phyloP scores from a whole-genome alignment of 2,797 vertebrate genomes.

The Poeciliopsis infans region DNA sequence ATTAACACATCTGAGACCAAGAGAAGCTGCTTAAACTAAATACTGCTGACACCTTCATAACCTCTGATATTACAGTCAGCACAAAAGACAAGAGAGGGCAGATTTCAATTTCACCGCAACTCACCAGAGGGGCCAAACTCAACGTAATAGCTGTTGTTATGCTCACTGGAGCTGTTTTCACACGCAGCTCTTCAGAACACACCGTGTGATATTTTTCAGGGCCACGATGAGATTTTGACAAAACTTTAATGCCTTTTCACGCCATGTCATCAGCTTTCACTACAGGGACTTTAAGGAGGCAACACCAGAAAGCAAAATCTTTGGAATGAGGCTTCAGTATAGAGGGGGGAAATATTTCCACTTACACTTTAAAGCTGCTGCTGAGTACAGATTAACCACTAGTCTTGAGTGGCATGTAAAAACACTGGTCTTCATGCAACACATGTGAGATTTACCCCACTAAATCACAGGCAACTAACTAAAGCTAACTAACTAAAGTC shows the following conservation, averaged over 20 bases:
- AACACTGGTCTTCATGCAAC: neutral
- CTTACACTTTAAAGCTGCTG: neutral
- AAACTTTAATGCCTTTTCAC: slow-evolving; percentile 5
- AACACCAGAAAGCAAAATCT: neutral
- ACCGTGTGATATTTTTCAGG: neutral
- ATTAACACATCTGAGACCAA: slow-evolving; percentile 4
- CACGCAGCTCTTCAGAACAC: neutral
- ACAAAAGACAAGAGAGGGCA: slow-evolving; percentile 13
- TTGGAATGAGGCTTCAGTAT: neutral
- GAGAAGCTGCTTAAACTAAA: slow-evolving; percentile 25
- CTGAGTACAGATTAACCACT: neutral
- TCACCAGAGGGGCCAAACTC: slow-evolving; percentile 31
- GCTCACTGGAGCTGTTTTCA: neutral
- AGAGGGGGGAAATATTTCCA: slow-evolving; percentile 5
- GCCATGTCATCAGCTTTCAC: neutral
- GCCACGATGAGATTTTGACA: neutral
- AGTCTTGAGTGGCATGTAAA: neutral
- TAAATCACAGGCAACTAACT: neutral
- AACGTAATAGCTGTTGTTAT: neutral
- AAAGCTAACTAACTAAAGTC: too few species aligned
- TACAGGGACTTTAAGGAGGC: neutral
- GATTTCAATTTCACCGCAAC: slow-evolving; percentile 27
- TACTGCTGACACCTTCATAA: slow-evolving; percentile 42
- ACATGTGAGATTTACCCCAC: neutral
- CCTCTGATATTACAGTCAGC: slow-evolving; percentile 33